Percentiles rank a stretch among this genome's conserved stretches.
These are phyloP conservation scores for Desoria tigrina DNA, from an alignment of 2,888 invertebrate genomes.

Conservation along the genomic window DNA sequence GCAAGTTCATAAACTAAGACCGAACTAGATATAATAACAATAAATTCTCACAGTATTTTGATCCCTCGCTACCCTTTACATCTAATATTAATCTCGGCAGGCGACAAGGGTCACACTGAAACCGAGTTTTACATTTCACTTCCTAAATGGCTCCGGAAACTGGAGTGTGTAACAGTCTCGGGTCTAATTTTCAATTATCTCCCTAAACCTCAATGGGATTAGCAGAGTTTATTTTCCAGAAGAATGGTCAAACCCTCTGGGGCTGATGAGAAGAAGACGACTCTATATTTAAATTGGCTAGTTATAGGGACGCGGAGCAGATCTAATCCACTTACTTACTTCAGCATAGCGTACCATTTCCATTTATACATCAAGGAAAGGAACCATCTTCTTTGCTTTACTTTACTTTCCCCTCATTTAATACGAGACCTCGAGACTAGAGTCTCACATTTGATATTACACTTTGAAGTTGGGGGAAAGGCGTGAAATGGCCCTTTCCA, in stretches of 20 bases:
- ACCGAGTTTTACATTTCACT: too few relatives aligned
- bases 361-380: slow-evolving; percentile 1
- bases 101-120: too few relatives aligned
- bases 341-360: too few relatives aligned
- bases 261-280: slow-evolving; percentile 1
- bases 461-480: background rate
- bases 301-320: background rate
- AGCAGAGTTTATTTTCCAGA: slow-evolving; percentile 16
- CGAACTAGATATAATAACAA: too few relatives aligned
- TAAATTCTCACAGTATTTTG: too few relatives aligned
- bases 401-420: slow-evolving; percentile 10
- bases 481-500: slow-evolving; percentile 3
- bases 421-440: background rate
- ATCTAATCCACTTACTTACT: slow-evolving; percentile 12
- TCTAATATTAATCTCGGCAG: too few relatives aligned
- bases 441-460: background rate
- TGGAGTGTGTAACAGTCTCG: slow-evolving; percentile 12
- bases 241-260: slow-evolving; percentile 7
- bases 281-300: slow-evolving; percentile 5
- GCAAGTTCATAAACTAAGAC: too few relatives aligned
- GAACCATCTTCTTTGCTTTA: background rate
- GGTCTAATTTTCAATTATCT: slow-evolving; percentile 41
- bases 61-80: too few relatives aligned
- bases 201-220: slow-evolving; percentile 34
- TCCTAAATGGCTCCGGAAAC: too few relatives aligned